Conservation (phyloP, 2,113 vertebrate genomes). For the Trogon melanurus region DNA sequence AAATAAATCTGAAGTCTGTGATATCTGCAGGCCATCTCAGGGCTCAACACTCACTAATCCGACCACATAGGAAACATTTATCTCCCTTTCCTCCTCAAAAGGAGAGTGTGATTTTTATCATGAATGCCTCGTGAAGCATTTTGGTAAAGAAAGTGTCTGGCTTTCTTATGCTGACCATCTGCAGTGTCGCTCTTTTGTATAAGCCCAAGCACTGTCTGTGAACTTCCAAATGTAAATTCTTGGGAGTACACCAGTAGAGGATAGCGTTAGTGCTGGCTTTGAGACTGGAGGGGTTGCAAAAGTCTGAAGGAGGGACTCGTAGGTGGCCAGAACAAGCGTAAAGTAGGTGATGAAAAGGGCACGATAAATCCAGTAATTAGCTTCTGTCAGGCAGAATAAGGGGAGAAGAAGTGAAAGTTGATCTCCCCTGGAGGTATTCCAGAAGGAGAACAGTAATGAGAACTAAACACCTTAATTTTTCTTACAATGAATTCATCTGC, state of each 20-base stretch:
- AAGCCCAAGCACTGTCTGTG: neutral
- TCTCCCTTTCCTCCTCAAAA: slow-evolving; percentile 33
- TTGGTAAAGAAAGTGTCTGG: neutral
- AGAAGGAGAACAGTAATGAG: slow-evolving; percentile 21
- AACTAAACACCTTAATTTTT: slow-evolving; percentile 44
- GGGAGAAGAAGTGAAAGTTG: slow-evolving; percentile 26
- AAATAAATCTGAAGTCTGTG: slow-evolving; percentile 25
- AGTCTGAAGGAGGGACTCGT: neutral
- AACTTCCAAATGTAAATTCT: slow-evolving; percentile 9
- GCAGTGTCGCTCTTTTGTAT: neutral
- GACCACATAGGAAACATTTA: slow-evolving; percentile 24
- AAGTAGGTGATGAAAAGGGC: slow-evolving; percentile 39
- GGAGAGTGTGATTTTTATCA: slow-evolving; percentile 11
- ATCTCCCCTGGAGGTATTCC: slow-evolving; percentile 28
- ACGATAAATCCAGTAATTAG: slow-evolving; percentile 53
- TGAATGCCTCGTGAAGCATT: neutral
- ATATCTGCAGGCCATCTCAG: slow-evolving; percentile 7
- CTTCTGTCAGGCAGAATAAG: slow-evolving; percentile 23
- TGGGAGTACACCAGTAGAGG: neutral
- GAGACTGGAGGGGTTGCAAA: neutral
- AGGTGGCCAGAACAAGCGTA: neutral
- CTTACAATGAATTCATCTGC: neutral
- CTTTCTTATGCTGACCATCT: neutral
- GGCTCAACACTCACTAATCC: slow-evolving; percentile 16
- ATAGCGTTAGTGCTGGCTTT: neutral